Evolutionary conservation across 92 coral and sea anemone species (phyloP).

Genomic region (Bergia puertoricense): DNA sequence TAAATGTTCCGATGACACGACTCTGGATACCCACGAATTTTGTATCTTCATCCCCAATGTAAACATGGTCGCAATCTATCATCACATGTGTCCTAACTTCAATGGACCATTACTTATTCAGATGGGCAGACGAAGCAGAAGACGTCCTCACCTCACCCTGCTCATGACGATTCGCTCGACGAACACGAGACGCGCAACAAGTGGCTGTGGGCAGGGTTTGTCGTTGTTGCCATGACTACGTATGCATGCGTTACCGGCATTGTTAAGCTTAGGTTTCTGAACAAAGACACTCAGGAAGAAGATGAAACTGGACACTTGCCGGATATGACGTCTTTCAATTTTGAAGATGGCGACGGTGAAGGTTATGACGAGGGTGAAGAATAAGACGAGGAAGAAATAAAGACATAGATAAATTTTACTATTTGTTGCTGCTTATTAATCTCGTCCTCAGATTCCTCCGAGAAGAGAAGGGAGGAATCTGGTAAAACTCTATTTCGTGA

Average conservation of each 20-base stretch:
- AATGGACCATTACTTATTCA: neutral
- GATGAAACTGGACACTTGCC: conserved; percentile 11
- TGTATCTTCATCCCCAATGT: too few species aligned
- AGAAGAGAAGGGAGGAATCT: too few species aligned
- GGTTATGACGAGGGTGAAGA: conserved; percentile 16
- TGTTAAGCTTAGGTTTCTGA: neutral
- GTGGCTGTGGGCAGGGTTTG: conserved; percentile 42
- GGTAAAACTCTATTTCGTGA: too few species aligned
- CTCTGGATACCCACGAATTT: too few species aligned
- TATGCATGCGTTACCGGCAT: conserved; percentile 29
- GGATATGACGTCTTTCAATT: conserved; percentile 15
- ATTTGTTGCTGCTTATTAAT: neutral
- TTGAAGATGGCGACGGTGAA: conserved; percentile 4
- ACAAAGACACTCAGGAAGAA: neutral
- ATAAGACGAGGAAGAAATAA: neutral
- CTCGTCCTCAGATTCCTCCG: too few species aligned
- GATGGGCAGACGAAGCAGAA: conserved; percentile 14
- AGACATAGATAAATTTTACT: too few species aligned
- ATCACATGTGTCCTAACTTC: neutral
- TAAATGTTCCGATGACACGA: too few species aligned
- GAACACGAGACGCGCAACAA: conserved; percentile 45
- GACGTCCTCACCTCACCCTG: neutral
- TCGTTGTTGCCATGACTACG: conserved; percentile 27
- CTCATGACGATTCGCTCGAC: conserved; percentile 5
- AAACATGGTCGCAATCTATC: neutral